Percentiles rank a stretch among this genome's conserved stretches.
These are phyloP conservation scores for Formica selysi DNA, from an alignment of 1,140 invertebrate species.

Conservation along the genomic window DNA sequence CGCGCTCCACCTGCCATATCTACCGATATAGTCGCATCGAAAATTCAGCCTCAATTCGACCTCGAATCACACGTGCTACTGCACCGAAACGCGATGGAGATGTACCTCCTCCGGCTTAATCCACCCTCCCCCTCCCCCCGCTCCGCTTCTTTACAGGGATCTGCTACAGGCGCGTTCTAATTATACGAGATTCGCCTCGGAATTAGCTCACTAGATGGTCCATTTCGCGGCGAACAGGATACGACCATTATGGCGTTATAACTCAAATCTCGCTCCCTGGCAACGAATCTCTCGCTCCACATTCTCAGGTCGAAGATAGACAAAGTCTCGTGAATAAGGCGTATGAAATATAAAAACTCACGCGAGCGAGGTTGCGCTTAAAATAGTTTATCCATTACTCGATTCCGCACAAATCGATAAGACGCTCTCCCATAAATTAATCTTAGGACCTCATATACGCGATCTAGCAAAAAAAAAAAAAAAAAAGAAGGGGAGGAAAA, in stretches of 20 bases:
- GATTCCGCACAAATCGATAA: conserved; percentile 13
- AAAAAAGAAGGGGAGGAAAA: too few species aligned
- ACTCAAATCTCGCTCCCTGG: conserved; percentile 28
- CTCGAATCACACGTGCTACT: background rate
- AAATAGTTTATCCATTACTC: conserved; percentile 24
- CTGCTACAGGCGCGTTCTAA: conserved; percentile 22
- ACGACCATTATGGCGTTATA: conserved; percentile 35
- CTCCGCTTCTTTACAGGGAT: background rate
- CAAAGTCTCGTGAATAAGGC: background rate
- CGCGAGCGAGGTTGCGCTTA: background rate
- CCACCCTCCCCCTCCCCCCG: too few species aligned
- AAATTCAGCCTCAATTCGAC: conserved; percentile 10
- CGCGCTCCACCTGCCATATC: background rate
- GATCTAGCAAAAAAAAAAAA: background rate
- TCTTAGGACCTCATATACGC: background rate
- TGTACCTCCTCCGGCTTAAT: background rate
- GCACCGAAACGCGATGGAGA: background rate
- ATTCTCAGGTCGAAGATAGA: conserved; percentile 27
- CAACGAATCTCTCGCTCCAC: background rate
- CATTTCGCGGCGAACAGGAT: conserved; percentile 42
- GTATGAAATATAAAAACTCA: conserved; percentile 5
- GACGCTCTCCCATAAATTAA: conserved; percentile 1
- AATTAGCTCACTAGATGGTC: conserved; percentile 58
- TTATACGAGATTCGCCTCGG: conserved; percentile 60
- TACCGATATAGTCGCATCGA: background rate